These are phyloP conservation scores for Bombycilla garrulus DNA, from an alignment of 2,113 vertebrate species.

Conservation along the genomic window DNA sequence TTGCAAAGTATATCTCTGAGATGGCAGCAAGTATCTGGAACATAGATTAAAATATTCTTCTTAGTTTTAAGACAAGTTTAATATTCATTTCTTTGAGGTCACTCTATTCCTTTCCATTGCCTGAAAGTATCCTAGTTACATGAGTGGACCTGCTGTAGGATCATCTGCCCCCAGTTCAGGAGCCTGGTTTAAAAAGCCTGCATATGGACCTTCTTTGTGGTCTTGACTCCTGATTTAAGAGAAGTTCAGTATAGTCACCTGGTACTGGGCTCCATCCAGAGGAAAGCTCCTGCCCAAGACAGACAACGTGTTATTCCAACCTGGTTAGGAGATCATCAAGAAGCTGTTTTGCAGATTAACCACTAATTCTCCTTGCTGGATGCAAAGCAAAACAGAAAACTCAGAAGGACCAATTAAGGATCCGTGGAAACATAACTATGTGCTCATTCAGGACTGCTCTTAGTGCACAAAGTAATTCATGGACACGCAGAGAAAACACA, in stretches of 20 bases:
- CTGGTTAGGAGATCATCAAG: neutral
- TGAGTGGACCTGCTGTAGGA: neutral
- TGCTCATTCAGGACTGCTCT: neutral
- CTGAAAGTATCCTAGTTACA: neutral
- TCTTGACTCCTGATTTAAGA: neutral
- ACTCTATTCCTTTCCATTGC: neutral
- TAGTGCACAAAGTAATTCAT: neutral
- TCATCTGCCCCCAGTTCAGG: neutral
- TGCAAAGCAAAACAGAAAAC: neutral
- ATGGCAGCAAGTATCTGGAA: neutral
- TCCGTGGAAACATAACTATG: neutral
- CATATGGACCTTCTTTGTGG: fast-evolving
- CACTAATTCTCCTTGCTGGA: neutral
- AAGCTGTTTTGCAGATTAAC: neutral
- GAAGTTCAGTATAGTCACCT: neutral
- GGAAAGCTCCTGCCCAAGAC: neutral
- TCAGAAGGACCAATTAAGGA: neutral
- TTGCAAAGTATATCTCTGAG: neutral
- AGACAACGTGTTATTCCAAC: neutral
- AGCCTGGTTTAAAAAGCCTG: neutral
- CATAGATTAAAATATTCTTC: neutral
- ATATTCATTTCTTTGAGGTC: neutral
- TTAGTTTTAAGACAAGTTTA: neutral
- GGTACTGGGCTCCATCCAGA: neutral
- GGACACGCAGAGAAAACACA: neutral